Evolutionary conservation across 2,888 invertebrate species (phyloP).

Genomic region (Tiliacea aurago): DNA sequence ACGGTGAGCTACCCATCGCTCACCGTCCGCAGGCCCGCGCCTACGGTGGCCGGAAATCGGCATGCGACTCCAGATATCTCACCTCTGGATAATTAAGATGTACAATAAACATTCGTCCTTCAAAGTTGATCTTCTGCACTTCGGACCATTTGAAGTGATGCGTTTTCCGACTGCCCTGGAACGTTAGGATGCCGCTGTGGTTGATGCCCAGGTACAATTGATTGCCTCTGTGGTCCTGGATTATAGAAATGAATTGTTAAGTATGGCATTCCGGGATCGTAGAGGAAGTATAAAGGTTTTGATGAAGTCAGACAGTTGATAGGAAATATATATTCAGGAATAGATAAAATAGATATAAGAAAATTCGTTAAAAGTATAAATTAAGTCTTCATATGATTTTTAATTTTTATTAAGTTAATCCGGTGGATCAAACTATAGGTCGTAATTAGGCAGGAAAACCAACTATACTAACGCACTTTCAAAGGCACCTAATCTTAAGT

Average conservation of each 20-base stretch:
- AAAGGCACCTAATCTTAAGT: neutral
- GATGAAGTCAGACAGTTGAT: neutral
- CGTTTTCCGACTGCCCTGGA: slow-evolving; percentile 97
- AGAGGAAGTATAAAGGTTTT: neutral
- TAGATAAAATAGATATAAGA: neutral
- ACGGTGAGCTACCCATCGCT: too few species aligned
- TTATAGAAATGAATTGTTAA: slow-evolving; percentile 35
- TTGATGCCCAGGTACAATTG: slow-evolving; percentile 98
- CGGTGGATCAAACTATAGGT: neutral
- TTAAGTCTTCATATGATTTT: neutral
- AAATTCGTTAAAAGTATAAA: neutral
- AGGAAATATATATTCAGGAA: neutral
- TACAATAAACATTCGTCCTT: slow-evolving; percentile 99
- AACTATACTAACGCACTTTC: too few species aligned
- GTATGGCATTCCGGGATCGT: neutral
- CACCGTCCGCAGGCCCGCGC: too few species aligned
- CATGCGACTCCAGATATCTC: too few species aligned
- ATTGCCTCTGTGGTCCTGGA: slow-evolving; percentile 97
- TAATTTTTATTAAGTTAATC: too few species aligned
- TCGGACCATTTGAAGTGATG: slow-evolving; percentile 99
- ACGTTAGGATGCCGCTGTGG: slow-evolving; percentile 98
- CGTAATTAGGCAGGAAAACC: neutral
- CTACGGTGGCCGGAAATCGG: too few species aligned
- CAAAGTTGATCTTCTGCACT: slow-evolving; percentile 98
- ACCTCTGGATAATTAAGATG: slow-evolving; percentile 98